phyloP scores from a whole-genome alignment of 2,113 vertebrate species.

The Cryptotis parvus region DNA sequence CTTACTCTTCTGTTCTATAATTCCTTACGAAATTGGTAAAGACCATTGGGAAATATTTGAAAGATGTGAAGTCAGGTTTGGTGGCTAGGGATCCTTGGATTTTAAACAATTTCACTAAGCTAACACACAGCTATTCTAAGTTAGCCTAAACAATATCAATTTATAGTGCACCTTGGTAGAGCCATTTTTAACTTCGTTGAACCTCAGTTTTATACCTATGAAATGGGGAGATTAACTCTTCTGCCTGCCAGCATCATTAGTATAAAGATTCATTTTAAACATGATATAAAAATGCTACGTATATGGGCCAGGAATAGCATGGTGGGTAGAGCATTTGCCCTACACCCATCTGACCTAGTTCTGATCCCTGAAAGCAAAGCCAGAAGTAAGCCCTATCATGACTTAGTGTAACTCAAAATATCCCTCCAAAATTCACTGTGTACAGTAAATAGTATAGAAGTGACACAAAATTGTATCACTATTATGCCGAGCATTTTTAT shows the following conservation, averaged over 20 bases:
- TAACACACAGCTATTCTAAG: not conserved
- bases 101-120: not conserved
- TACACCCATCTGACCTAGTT: too few relatives aligned
- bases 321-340: too few relatives aligned
- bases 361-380: too few relatives aligned
- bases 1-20: not conserved
- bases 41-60: not conserved
- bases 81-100: not conserved
- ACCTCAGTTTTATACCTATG: not conserved
- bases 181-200: not conserved
- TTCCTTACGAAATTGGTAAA: not conserved
- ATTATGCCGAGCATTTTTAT: not conserved
- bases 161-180: not conserved
- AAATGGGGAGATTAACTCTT: not conserved
- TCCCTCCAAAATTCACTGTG: not conserved
- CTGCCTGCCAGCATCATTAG: not conserved
- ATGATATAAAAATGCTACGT: not conserved
- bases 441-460: not conserved
- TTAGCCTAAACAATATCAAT: not conserved
- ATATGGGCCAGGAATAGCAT: too few relatives aligned
- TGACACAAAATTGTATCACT: not conserved
- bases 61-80: not conserved
- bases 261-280: conserved; percentile 8
- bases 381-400: too few relatives aligned
- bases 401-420: too few relatives aligned